A percentile compares a stretch with the other conserved stretches of the same genome.
Evolutionary conservation across 2,113 vertebrate genomes (phyloP).

Genomic region (Sinosuthora webbiana): DNA sequence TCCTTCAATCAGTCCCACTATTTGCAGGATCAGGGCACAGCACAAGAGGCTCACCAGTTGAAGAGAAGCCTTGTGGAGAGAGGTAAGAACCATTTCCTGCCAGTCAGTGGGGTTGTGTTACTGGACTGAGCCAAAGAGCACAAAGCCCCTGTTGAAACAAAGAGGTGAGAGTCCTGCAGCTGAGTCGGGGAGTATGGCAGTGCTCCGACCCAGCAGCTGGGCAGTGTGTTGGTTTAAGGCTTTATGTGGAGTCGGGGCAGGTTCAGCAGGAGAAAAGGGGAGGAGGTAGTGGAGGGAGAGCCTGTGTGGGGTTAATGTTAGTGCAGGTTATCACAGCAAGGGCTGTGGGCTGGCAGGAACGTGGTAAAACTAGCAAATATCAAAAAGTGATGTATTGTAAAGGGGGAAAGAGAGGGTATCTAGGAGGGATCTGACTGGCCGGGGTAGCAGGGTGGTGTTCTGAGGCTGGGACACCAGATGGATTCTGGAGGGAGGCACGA

Average conservation of each 20-base stretch:
- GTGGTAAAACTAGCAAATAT: neutral
- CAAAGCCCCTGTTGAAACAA: neutral
- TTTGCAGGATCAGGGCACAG: neutral
- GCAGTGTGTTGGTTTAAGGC: neutral
- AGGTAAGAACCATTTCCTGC: neutral
- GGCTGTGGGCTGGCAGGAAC: neutral
- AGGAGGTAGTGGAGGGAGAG: accelerated
- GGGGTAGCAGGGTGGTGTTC: neutral
- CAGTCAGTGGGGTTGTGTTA: neutral
- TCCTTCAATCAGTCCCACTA: neutral
- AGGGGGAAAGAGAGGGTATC: neutral
- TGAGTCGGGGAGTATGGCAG: accelerated
- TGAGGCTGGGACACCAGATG: neutral
- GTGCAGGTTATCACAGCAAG: neutral
- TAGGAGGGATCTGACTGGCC: neutral
- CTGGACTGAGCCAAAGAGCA: neutral
- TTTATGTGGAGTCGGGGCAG: neutral
- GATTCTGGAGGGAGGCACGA: accelerated
- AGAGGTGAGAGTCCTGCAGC: neutral
- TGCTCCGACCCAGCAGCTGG: neutral
- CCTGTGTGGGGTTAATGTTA: neutral
- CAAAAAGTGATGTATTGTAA: neutral
- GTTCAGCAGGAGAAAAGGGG: neutral
- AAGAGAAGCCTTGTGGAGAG: neutral
- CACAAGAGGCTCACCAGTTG: neutral